Conservation (phyloP, 2,113 vertebrate species). For the Hemichromis elongatus region DNA sequence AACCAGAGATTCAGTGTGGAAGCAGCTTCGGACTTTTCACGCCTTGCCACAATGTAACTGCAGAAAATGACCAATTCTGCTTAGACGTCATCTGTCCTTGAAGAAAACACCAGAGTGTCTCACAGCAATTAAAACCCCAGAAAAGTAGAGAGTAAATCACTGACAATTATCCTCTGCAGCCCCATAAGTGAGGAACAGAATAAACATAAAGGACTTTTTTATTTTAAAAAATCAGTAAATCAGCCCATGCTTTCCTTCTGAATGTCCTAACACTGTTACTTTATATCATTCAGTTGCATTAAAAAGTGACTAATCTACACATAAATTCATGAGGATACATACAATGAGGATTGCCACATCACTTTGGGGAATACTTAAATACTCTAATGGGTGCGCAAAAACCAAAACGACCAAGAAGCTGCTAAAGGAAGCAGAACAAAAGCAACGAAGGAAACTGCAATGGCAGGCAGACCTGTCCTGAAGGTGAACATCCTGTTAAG, state of each 20-base stretch:
- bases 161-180: neutral
- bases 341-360: neutral
- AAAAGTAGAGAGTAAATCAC: neutral
- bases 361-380: neutral
- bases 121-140: neutral
- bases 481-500: conserved; percentile 63
- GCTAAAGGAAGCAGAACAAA: neutral
- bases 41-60: neutral
- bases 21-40: neutral
- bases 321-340: rapidly evolving
- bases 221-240: neutral
- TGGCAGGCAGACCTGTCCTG: conserved; percentile 35
- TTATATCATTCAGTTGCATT: neutral
- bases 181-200: neutral
- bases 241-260: neutral
- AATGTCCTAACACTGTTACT: conserved; percentile 36
- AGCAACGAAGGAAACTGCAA: neutral
- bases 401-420: neutral
- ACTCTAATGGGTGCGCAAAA: neutral
- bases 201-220: neutral
- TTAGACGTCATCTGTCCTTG: neutral
- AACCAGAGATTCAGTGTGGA: neutral
- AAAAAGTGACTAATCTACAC: neutral
- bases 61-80: neutral
- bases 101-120: neutral